phyloP scores from a whole-genome alignment of 2,113 vertebrate genomes.

The Chaetorhynchus papuensis region DNA sequence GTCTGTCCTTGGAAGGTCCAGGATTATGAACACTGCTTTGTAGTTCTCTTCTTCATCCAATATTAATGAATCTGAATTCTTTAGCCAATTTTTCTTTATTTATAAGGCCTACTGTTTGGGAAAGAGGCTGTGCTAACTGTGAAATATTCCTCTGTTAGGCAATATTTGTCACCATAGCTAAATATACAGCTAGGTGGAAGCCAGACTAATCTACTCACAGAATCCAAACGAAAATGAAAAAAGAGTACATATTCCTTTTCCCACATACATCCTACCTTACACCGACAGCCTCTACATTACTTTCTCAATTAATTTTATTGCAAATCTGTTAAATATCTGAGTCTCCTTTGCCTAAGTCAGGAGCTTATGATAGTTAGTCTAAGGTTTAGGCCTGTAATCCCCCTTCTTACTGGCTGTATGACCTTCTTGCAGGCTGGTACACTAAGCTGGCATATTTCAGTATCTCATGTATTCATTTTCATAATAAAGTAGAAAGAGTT shows the following conservation, averaged over 20 bases:
- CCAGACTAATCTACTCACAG: background rate
- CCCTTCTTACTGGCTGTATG: slow-evolving; percentile 24
- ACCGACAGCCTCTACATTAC: background rate
- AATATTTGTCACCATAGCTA: background rate
- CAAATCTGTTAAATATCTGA: slow-evolving; percentile 51
- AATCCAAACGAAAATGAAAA: background rate
- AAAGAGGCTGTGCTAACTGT: background rate
- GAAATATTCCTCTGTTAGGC: background rate
- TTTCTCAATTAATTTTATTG: slow-evolving; percentile 34
- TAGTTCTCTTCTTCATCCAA: background rate
- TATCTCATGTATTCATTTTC: background rate
- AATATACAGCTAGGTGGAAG: background rate
- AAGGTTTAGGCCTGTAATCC: slow-evolving; percentile 56
- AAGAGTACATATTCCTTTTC: background rate
- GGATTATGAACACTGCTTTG: background rate
- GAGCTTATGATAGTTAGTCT: slow-evolving; percentile 50
- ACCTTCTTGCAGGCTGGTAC: slow-evolving; percentile 16
- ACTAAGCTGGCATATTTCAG: background rate
- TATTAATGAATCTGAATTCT: background rate
- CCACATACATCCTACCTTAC: background rate
- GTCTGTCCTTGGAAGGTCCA: background rate
- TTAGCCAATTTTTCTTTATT: background rate
- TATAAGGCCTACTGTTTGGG: background rate
- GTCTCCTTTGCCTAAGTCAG: background rate
- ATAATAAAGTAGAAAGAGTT: background rate